Conservation (phyloP, 2,888 invertebrate genomes). For the Dioctria linearis region DNA sequence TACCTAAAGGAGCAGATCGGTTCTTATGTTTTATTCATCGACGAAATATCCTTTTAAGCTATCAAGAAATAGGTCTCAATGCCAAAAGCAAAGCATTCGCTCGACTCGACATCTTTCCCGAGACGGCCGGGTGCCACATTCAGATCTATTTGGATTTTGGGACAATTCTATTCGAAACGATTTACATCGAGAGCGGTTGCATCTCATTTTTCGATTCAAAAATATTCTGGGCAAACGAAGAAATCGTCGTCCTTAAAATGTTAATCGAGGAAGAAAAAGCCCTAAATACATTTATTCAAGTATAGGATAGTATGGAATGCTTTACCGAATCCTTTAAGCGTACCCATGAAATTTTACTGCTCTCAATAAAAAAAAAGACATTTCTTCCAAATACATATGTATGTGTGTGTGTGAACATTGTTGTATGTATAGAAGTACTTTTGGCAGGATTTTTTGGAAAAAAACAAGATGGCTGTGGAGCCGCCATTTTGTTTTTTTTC, state of each 20-base stretch:
- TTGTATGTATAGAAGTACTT: no score
- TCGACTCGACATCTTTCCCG: no score
- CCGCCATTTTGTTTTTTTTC: no score
- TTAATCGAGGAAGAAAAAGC: conserved; percentile 15
- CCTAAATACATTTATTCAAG: conserved; percentile 19
- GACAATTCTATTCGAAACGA: not conserved
- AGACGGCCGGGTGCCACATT: no score
- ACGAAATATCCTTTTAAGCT: conserved; percentile 26
- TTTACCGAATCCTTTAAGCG: not conserved
- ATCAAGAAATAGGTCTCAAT: not conserved
- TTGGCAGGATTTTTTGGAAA: no score
- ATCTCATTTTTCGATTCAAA: conserved; percentile 3
- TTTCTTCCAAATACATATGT: no score
- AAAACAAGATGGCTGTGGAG: no score
- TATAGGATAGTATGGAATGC: not conserved
- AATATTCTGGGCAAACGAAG: not conserved
- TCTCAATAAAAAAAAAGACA: no score
- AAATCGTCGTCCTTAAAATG: conserved; percentile 12
- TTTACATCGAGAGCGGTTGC: conserved; percentile 14
- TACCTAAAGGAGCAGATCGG: conserved; percentile 24
- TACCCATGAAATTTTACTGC: conserved; percentile 27
- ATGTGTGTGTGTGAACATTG: no score
- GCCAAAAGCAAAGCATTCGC: no score
- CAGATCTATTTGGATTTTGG: not conserved
- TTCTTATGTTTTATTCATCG: conserved; percentile 42